Conservation (phyloP, 2,797 vertebrate genomes). For the Clarias fuscus region DNA sequence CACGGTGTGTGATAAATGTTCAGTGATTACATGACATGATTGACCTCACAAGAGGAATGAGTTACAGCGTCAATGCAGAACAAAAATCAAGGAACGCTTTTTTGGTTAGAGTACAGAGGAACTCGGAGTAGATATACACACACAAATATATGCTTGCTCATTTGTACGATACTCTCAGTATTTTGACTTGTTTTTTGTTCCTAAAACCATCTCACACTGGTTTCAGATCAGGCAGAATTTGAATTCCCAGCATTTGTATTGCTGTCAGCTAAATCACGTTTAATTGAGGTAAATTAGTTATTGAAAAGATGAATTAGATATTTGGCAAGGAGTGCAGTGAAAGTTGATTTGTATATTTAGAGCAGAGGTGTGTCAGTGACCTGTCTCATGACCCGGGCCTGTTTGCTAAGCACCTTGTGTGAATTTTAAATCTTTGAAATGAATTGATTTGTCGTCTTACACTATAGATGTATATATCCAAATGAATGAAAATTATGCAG, state of each 20-base stretch:
- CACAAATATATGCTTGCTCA: not conserved
- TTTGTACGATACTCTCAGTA: not conserved
- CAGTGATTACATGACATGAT: not conserved
- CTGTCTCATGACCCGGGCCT: not conserved
- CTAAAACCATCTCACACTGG: not conserved
- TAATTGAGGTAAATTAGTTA: not conserved
- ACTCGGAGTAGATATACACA: not conserved
- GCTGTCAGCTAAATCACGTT: not conserved
- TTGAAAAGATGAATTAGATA: not conserved
- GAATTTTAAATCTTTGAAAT: not conserved
- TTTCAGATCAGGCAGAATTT: not conserved
- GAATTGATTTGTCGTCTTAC: not conserved
- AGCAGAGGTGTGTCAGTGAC: not conserved
- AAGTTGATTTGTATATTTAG: not conserved
- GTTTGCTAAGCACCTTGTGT: not conserved
- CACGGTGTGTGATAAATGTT: not conserved
- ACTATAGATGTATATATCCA: not conserved
- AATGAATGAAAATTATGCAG: not conserved
- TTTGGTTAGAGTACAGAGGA: slow-evolving; percentile 16
- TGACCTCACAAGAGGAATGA: not conserved
- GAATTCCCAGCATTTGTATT: not conserved
- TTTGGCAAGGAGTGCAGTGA: not conserved
- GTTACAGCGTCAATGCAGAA: slow-evolving; percentile 15
- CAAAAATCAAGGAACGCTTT: not conserved
- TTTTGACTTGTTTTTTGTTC: not conserved